phyloP scores from a whole-genome alignment of 2,113 vertebrate species.

The Pygoscelis adeliae region DNA sequence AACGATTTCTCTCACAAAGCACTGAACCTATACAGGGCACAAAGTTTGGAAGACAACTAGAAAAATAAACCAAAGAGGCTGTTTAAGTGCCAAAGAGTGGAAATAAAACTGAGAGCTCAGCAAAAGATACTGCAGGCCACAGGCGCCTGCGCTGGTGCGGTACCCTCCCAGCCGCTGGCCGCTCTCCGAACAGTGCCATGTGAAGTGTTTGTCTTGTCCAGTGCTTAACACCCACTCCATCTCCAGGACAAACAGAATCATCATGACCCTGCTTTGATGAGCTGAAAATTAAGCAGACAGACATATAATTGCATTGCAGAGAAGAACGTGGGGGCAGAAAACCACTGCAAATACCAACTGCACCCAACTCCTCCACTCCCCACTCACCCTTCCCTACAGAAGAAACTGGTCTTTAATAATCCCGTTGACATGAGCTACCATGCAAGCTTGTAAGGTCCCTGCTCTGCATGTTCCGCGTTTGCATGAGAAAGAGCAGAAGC shows the following conservation, averaged over 20 bases:
- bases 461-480: not conserved
- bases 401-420: not conserved
- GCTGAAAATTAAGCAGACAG: conserved; percentile 76
- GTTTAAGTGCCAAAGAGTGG: not conserved
- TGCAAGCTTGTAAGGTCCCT: not conserved
- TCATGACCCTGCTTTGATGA: conserved; percentile 91
- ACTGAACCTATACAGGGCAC: not conserved
- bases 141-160: conserved; percentile 88
- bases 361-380: not conserved
- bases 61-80: not conserved
- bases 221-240: conserved; percentile 98
- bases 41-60: not conserved
- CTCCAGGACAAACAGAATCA: conserved; percentile 94
- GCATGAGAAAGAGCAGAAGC: not conserved
- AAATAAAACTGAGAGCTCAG: not conserved
- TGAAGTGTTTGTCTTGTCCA: conserved; percentile 92
- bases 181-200: conserved; percentile 96
- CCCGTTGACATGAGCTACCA: not conserved
- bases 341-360: not conserved
- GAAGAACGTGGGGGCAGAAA: not conserved
- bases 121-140: conserved; percentile 96
- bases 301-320: not conserved
- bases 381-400: not conserved
- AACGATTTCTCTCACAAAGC: not conserved
- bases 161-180: conserved; percentile 90